Evolutionary conservation across 2,888 invertebrate species (phyloP).

Genomic region (Selenia dentaria): DNA sequence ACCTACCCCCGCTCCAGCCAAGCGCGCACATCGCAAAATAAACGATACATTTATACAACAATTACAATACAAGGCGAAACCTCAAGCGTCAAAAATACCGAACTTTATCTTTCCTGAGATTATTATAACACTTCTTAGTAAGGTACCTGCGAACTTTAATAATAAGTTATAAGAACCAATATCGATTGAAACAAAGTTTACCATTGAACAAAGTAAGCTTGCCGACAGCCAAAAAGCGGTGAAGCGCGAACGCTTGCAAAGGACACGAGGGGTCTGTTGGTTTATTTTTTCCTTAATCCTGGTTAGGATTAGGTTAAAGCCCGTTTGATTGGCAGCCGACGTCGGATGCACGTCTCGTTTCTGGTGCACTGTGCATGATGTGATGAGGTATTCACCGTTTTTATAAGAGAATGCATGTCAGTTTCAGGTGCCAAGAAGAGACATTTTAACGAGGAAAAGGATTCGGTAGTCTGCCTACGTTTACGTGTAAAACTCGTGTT

Average conservation of each 20-base stretch:
- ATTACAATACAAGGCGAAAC: conserved; percentile 78
- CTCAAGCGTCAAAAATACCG: conserved; percentile 78
- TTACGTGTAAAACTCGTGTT: too few species aligned
- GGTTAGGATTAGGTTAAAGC: conserved; percentile 80
- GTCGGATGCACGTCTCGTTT: conserved; percentile 69
- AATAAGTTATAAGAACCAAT: conserved; percentile 33
- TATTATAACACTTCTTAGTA: neutral
- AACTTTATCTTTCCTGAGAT: conserved; percentile 14
- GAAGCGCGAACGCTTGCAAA: conserved; percentile 78
- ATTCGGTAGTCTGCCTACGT: too few species aligned
- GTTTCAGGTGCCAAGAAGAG: conserved; percentile 5
- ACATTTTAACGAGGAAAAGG: too few species aligned
- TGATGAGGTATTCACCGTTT: neutral
- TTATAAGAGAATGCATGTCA: conserved; percentile 15
- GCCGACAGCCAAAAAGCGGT: conserved; percentile 50
- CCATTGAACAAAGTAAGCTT: conserved; percentile 17
- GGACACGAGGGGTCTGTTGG: conserved; percentile 73
- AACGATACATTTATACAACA: conserved; percentile 72
- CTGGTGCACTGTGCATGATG: conserved; percentile 38
- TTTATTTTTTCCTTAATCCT: conserved; percentile 82
- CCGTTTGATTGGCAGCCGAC: conserved; percentile 82
- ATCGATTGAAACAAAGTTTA: conserved; percentile 19
- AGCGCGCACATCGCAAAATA: conserved; percentile 66
- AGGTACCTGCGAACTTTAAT: conserved; percentile 27
- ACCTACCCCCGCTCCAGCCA: conserved; percentile 49